Base-by-base conservation (phyloP, 2,888 invertebrate genomes). In the Boloria euphrosyne region DNA sequence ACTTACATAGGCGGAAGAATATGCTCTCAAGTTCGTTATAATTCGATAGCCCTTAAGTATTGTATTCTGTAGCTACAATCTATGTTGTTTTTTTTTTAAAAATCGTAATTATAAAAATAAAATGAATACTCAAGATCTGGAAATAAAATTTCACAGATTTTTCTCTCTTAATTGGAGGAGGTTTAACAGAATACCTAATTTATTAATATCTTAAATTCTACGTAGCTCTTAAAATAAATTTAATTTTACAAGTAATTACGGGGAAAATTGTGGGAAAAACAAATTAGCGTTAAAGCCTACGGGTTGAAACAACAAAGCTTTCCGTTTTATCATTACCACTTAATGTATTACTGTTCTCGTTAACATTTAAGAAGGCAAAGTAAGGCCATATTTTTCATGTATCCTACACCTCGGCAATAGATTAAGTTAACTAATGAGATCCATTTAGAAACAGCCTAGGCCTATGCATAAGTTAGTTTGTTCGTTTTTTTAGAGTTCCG, bases 331-430 rank as follows among this genome's bases (percentile, higher is more conserved):
- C 60, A 61, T 58, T 53, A 18, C 49, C 16, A 50, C 51, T 63
- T 62, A 60, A 52, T 55, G 63, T 63, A 65, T 63, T 62, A 70
- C 66, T n/a, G 46, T 49, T 49, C 64, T 63, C 70, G 68, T 70
- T 70, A 68, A 63, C 63, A 43, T 61, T 65, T 51, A 68, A 66
- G 66, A 70, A 61, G 49, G 51, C 60, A 59, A 51, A 44, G 61
- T 51, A 61, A 44, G 44, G 62, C 44, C 50, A 61, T 51, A 66
- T 70, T 68, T 71, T 70, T 69, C 55, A 64, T 51, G 49, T 44
- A 46, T 43, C 55, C 50, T 44, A 44, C 57, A 17, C 62, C 60
- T 50, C 53, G 44, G 46, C 53, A 47, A 55, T 55, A 59, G 47
- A 67, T 69, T 60, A 67, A 59, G 16, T 50, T 65, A 66, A 66